Evolutionary conservation across 2,888 invertebrate genomes (phyloP).

Genomic region (Anaspis maculata): DNA sequence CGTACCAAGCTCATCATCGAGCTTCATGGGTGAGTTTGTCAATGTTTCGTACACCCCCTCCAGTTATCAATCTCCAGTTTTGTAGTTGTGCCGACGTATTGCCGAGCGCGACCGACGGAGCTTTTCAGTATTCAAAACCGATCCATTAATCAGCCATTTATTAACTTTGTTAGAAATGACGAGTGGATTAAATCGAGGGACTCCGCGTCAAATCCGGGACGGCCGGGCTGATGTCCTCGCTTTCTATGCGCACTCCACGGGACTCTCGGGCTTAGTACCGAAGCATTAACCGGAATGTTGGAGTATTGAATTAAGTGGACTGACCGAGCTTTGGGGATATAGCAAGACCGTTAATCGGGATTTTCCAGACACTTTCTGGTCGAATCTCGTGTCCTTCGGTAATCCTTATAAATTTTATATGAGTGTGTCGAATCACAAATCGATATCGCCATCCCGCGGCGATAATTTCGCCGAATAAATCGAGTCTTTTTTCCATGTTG

Average conservation of each 20-base stretch:
- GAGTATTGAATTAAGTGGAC: constrained; percentile 20
- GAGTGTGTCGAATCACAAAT: background rate
- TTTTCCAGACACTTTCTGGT: constrained; percentile 17
- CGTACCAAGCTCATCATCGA: too few species aligned
- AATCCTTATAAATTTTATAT: constrained; percentile 7
- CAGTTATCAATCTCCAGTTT: too few species aligned
- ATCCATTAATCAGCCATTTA: background rate
- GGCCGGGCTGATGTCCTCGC: too few species aligned
- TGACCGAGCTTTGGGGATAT: constrained; percentile 11
- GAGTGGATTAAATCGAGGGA: background rate
- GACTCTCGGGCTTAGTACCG: background rate
- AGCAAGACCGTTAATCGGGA: constrained; percentile 20
- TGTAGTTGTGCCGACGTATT: too few species aligned
- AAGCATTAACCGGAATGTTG: constrained; percentile 7
- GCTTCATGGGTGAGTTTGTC: too few species aligned
- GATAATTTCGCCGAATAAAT: constrained; percentile 1
- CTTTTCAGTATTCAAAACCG: background rate
- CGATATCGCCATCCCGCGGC: background rate
- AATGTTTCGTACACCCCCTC: too few species aligned
- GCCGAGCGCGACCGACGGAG: too few species aligned
- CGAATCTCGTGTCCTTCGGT: constrained; percentile 5
- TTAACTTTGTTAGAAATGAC: background rate
- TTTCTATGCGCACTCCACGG: too few species aligned
- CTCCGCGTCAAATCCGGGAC: too few species aligned
- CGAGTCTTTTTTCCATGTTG: background rate